Evolutionary conservation across 1,140 invertebrate genomes (phyloP).

Genomic region (Panonychus citri): DNA sequence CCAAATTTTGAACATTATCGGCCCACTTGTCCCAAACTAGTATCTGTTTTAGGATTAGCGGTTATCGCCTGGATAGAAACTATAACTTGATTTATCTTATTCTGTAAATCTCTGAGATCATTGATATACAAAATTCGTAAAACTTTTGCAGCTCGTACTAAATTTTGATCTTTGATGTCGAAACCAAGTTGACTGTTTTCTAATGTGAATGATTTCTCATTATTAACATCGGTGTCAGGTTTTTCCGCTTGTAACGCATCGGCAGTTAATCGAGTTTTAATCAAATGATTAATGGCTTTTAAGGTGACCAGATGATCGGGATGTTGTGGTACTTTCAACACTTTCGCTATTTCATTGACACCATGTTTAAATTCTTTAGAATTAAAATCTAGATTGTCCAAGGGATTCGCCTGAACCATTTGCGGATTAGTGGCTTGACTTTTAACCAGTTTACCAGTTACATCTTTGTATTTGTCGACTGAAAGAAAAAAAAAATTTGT

Average conservation of each 20-base stretch:
- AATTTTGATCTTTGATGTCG: conserved; percentile 33
- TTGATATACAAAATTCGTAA: conserved; percentile 69
- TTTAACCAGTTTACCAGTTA: conserved; percentile 27
- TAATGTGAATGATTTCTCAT: conserved; percentile 38
- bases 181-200: conserved; percentile 40
- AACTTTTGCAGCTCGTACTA: conserved; percentile 51
- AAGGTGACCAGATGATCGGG: conserved; percentile 52
- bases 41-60: conserved; percentile 90
- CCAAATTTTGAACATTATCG: not conserved
- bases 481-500: not conserved
- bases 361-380: conserved; percentile 58
- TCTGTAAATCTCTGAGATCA: conserved; percentile 71
- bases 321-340: conserved; percentile 54
- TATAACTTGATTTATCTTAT: conserved; percentile 76
- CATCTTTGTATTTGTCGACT: not conserved
- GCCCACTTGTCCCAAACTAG: conserved; percentile 76
- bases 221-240: not conserved
- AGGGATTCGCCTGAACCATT: conserved; percentile 38
- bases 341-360: conserved; percentile 43
- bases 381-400: conserved; percentile 59
- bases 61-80: conserved; percentile 75
- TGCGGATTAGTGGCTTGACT: conserved; percentile 25
- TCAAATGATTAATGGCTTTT: conserved; percentile 22
- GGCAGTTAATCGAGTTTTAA: conserved; percentile 3
- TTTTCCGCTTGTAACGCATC: not conserved